A percentile compares a stretch with the other conserved stretches of the same genome.
Evolutionary conservation across 1,140 invertebrate species (phyloP).

Genomic region (Rhizoglyphus robini): DNA sequence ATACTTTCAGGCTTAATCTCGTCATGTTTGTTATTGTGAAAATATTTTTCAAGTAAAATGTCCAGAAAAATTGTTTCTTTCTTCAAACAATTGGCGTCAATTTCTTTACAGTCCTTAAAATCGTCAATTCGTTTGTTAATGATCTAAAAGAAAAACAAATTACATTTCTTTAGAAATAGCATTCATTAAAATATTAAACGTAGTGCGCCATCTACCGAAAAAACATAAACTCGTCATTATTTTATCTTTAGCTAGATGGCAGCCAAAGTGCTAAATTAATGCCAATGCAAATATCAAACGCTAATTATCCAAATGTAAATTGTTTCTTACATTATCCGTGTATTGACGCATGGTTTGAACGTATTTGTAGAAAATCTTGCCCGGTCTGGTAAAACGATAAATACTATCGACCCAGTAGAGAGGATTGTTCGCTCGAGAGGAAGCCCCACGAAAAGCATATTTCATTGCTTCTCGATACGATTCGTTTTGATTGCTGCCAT

Average conservation of each 20-base stretch:
- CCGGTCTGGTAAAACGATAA: constrained; percentile 18
- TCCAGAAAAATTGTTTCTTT: constrained; percentile 54
- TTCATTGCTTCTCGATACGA: neutral
- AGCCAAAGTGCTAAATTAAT: no score
- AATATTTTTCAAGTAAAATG: constrained; percentile 49
- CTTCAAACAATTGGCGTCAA: neutral
- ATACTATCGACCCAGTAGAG: constrained; percentile 12
- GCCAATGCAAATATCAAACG: no score
- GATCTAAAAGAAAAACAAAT: neutral
- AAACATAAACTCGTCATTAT: no score
- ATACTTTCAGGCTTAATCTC: constrained; percentile 45
- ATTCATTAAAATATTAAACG: no score
- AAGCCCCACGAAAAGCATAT: constrained; percentile 27
- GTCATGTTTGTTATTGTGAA: constrained; percentile 49
- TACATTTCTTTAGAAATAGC: no score
- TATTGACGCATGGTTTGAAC: constrained; percentile 12
- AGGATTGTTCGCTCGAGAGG: constrained; percentile 27
- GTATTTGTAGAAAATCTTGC: constrained; percentile 17
- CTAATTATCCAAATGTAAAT: no score
- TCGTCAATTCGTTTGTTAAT: constrained; percentile 11
- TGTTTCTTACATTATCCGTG: constrained; percentile 17
- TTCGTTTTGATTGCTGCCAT: neutral
- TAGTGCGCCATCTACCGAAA: no score
- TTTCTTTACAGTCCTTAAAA: neutral
- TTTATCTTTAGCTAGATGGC: no score